Conservation (phyloP, 2,888 invertebrate species). For the Eustalomyia histrio region DNA sequence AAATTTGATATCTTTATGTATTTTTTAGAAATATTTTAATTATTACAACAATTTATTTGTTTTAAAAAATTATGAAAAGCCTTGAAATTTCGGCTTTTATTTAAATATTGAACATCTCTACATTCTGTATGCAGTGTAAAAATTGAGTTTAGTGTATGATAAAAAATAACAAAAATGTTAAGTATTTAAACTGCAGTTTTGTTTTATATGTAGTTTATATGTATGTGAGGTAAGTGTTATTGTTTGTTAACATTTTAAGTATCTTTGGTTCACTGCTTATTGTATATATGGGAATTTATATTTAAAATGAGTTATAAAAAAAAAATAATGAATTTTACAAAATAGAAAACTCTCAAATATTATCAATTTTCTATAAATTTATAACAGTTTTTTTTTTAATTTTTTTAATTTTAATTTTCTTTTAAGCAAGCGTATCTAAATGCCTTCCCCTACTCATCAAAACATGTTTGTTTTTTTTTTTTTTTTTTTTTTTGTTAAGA, state of each 20-base stretch:
- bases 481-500: slow-evolving; percentile 57
- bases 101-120: background rate
- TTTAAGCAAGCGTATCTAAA: slow-evolving; percentile 73
- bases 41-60: no score
- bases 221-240: slow-evolving; percentile 15
- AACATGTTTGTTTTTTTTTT: slow-evolving; percentile 16
- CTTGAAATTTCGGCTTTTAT: no score
- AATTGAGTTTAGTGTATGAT: background rate
- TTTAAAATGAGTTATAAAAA: slow-evolving; percentile 24
- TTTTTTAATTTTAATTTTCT: slow-evolving; percentile 38
- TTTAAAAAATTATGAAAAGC: no score
- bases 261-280: slow-evolving; percentile 62
- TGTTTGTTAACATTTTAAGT: slow-evolving; percentile 46
- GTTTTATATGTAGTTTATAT: background rate
- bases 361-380: slow-evolving; percentile 30
- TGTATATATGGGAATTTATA: background rate
- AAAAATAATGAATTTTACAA: slow-evolving; percentile 20
- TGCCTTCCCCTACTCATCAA: slow-evolving; percentile 71
- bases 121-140: background rate
- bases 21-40: no score
- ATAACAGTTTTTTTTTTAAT: background rate
- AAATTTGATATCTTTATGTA: no score
- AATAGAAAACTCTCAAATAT: slow-evolving; percentile 56
- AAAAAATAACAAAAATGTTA: background rate
- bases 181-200: slow-evolving; percentile 12